These are phyloP conservation scores for Lamprotornis superbus DNA, from an alignment of 2,113 vertebrate genomes.

Conservation along the genomic window DNA sequence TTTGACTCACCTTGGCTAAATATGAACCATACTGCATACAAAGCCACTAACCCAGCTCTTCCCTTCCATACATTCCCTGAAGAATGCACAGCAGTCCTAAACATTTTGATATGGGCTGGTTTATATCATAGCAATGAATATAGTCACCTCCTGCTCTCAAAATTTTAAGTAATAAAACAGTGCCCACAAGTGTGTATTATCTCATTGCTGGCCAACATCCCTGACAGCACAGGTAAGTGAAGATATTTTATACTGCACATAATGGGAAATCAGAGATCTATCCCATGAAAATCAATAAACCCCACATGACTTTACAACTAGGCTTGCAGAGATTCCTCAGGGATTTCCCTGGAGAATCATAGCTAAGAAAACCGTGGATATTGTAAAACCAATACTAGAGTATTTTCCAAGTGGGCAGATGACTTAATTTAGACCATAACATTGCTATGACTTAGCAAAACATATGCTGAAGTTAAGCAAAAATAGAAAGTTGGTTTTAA, in stretches of 20 bases:
- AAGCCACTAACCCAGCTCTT: not conserved
- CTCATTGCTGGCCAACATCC: not conserved
- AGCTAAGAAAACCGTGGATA: not conserved
- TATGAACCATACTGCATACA: not conserved
- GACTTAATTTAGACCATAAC: not conserved
- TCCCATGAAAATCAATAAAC: conserved; percentile 5
- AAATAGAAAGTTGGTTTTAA: not conserved
- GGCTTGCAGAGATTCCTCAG: not conserved
- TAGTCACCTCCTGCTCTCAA: not conserved
- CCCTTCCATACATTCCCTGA: not conserved
- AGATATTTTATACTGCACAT: not conserved
- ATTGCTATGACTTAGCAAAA: not conserved
- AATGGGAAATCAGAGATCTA: not conserved
- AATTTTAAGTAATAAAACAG: not conserved
- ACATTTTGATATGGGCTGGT: not conserved
- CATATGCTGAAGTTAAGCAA: not conserved
- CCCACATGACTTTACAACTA: not conserved
- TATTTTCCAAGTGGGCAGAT: not conserved
- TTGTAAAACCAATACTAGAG: not conserved
- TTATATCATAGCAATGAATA: not conserved
- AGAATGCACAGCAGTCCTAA: not conserved
- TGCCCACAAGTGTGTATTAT: not conserved
- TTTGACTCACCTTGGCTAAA: conserved; percentile 36
- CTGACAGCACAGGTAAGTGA: not conserved
- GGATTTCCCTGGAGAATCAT: not conserved